Evolutionary conservation across 2,797 vertebrate species (phyloP).

Genomic region (Lutjanus campechanus): DNA sequence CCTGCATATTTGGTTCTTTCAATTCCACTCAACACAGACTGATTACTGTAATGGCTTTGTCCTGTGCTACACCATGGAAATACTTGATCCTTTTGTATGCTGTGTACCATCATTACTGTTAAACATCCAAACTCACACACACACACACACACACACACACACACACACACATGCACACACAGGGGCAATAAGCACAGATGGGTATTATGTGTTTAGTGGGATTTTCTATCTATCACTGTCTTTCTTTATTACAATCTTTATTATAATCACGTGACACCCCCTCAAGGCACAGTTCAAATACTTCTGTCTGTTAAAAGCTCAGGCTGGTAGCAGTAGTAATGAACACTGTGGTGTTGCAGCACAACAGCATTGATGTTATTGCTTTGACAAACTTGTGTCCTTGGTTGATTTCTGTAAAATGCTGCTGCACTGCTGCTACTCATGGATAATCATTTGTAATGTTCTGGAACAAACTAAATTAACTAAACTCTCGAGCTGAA

Average conservation of each 20-base stretch:
- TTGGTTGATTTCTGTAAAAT: slow-evolving; percentile 31
- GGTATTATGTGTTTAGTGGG: slow-evolving; percentile 56
- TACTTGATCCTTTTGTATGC: slow-evolving; percentile 60
- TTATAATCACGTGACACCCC: slow-evolving; percentile 52
- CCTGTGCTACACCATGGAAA: slow-evolving; percentile 56
- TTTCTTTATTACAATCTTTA: slow-evolving; percentile 63
- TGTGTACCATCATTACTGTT: slow-evolving; percentile 29
- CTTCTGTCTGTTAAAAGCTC: slow-evolving; percentile 22
- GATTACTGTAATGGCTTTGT: slow-evolving; percentile 72
- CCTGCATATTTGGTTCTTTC: slow-evolving; percentile 59
- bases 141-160: slow-evolving; percentile 23
- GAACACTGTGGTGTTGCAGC: slow-evolving; percentile 7
- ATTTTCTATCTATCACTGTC: slow-evolving; percentile 47
- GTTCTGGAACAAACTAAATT: slow-evolving; percentile 25
- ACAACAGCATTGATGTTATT: slow-evolving; percentile 13
- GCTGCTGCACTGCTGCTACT: slow-evolving; percentile 4
- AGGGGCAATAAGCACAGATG: slow-evolving; percentile 63
- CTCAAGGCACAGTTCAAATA: slow-evolving; percentile 53
- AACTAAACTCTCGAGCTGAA: slow-evolving; percentile 21
- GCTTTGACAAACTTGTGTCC: not conserved
- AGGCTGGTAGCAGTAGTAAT: not conserved
- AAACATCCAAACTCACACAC: slow-evolving; percentile 24
- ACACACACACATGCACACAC: slow-evolving; percentile 11
- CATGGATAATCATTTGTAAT: slow-evolving; percentile 17
- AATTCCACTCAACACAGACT: slow-evolving; percentile 65